Evolutionary conservation across 1,140 invertebrate genomes (phyloP).

Genomic region (Ostrea edulis): DNA sequence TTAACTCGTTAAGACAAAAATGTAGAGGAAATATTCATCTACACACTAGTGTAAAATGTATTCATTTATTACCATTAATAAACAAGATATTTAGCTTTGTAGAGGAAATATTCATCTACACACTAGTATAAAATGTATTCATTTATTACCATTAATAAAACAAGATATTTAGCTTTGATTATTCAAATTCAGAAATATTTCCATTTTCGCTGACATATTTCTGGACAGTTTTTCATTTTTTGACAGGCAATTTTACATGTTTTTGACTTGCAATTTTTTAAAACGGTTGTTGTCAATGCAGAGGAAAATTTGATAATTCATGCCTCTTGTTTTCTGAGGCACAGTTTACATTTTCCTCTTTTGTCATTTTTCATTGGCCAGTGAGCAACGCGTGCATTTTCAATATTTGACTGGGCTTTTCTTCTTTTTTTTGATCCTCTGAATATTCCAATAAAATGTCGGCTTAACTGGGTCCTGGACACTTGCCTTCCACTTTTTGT

Average conservation of each 20-base stretch:
- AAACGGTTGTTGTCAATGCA: conserved; percentile 15
- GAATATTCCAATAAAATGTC: not conserved
- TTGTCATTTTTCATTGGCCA: conserved; percentile 40
- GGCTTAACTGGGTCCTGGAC: not conserved
- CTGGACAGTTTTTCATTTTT: too few relatives aligned
- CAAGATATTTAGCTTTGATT: too few relatives aligned
- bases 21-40: too few relatives aligned
- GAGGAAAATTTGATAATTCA: conserved; percentile 17
- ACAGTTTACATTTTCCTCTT: not conserved
- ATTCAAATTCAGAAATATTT: too few relatives aligned
- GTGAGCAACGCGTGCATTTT: not conserved
- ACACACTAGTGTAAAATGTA: too few relatives aligned
- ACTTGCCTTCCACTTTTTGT: not conserved
- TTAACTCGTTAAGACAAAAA: too few relatives aligned
- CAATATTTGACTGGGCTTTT: conserved; percentile 1
- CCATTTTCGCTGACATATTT: too few relatives aligned
- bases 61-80: too few relatives aligned
- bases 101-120: too few relatives aligned
- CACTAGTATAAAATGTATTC: too few relatives aligned
- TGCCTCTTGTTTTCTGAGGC: conserved; percentile 2
- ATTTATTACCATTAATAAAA: too few relatives aligned
- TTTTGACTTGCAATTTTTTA: not conserved
- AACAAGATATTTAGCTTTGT: too few relatives aligned
- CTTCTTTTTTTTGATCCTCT: conserved; percentile 16
- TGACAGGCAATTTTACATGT: not conserved